Percentiles rank a stretch among this genome's conserved stretches.
These are phyloP conservation scores for Cygnus buccinator DNA, from an alignment of 2,113 vertebrate species.

Conservation along the genomic window DNA sequence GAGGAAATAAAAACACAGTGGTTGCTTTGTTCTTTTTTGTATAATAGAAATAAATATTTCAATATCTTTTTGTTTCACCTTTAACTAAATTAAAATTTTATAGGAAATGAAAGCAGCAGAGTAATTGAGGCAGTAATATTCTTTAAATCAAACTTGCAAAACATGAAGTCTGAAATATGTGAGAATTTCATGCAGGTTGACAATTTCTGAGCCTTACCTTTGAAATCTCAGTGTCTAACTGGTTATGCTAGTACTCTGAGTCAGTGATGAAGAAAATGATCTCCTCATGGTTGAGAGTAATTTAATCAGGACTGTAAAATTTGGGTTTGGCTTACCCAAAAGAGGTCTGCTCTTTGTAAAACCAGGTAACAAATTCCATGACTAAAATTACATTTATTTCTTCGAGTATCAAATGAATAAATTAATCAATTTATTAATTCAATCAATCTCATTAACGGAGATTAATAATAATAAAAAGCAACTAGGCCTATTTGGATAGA, in stretches of 20 bases:
- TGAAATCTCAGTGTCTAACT: not conserved
- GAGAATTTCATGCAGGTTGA: not conserved
- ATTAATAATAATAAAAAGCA: not conserved
- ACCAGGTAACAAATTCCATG: not conserved
- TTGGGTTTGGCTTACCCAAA: not conserved
- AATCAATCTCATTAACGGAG: not conserved
- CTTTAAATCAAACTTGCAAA: not conserved
- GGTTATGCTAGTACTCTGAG: not conserved
- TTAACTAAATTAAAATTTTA: slow-evolving; percentile 62
- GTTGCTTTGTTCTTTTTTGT: slow-evolving; percentile 31
- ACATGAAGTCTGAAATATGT: not conserved
- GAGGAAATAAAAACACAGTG: slow-evolving; percentile 33
- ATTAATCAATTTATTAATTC: too few relatives aligned
- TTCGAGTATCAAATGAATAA: not conserved
- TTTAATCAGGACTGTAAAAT: not conserved
- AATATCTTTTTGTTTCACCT: slow-evolving; percentile 49
- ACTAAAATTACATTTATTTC: not conserved
- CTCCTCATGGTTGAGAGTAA: not conserved
- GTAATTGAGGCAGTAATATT: slow-evolving; percentile 6
- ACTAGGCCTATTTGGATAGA: not conserved
- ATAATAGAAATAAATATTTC: slow-evolving; percentile 63
- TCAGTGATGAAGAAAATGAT: slow-evolving; percentile 40
- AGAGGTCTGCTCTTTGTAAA: not conserved
- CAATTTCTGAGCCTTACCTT: slow-evolving; percentile 9
- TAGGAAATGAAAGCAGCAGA: not conserved